Evolutionary conservation across 2,888 invertebrate genomes (phyloP), one percentile per base, ranked within the genome.

Genomic region (Thecocarcelia acutangulata): DNA sequence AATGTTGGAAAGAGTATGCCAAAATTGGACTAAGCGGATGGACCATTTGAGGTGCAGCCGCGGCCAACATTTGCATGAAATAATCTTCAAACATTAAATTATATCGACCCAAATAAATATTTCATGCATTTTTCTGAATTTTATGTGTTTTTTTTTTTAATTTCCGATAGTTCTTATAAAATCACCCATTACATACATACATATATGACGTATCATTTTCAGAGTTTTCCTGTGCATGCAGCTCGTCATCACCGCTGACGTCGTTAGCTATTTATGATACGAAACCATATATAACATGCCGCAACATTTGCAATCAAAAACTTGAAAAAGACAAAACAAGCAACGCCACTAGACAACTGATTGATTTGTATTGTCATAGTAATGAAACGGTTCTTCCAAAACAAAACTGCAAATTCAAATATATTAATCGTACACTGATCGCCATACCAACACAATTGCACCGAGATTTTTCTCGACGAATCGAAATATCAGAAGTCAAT

Each of bases 171-270:
- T n/a, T n/a, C n/a, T n/a, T n/a, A n/a, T n/a, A n/a, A n/a, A n/a
- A n/a, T n/a, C n/a, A n/a, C n/a, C n/a, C n/a, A n/a, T n/a, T n/a
- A n/a, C n/a, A n/a, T n/a, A n/a, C n/a, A n/a, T n/a, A n/a, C n/a
- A n/a, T n/a, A n/a, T n/a, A n/a, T n/a, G n/a, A n/a, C 24, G 24
- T 69, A 58, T 68, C 72, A 6, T 74, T 80, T 78, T 68, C 54
- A 93, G 93, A 89, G 80, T 87, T 92, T 72, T 85, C 87, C 15
- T 93, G 93, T 83, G 85, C 87, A 66, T 93, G 93, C 83, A 88
- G 5, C 85, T 83, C 9, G 78, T 85, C 33, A 70, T 80, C 33
- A 72, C 80, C 40, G 50, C 85, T 44, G 74, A 66, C 56, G 0
- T 42, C 66, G 9, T 3, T 75, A 9, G 58, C 85, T 19, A 83